Conservation (phyloP, 1,140 invertebrate species). For the Brachionus rotundiformis region DNA sequence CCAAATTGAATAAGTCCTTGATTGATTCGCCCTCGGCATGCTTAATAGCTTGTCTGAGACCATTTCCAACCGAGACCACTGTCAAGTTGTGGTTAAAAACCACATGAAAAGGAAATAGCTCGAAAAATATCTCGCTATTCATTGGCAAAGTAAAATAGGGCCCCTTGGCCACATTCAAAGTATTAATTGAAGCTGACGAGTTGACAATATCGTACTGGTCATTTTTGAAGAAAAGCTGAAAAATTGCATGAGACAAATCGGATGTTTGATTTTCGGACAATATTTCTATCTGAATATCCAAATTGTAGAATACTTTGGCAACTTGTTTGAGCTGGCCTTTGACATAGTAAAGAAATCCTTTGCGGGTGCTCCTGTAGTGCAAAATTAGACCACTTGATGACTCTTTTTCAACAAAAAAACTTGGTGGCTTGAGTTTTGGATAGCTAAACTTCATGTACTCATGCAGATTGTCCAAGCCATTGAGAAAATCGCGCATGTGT, state of each 20-base stretch:
- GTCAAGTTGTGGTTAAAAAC: conserved; percentile 91
- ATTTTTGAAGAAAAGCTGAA: conserved; percentile 91
- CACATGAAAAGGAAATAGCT: conserved; percentile 96
- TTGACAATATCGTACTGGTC: conserved; percentile 67
- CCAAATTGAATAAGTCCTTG: conserved; percentile 84
- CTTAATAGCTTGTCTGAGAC: conserved; percentile 83
- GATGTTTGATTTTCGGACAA: conserved; percentile 80
- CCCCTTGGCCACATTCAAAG: conserved; percentile 73
- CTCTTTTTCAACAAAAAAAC: conserved; percentile 94
- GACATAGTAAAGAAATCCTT: conserved; percentile 90
- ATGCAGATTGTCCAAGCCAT: conserved; percentile 87
- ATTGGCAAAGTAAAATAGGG: conserved; percentile 54
- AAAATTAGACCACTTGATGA: conserved; percentile 80
- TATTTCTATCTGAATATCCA: conserved; percentile 85
- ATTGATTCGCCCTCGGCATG: conserved; percentile 75
- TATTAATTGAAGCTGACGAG: conserved; percentile 49
- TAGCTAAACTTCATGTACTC: conserved; percentile 88
- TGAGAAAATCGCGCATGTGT: conserved; percentile 91
- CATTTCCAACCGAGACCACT: conserved; percentile 79
- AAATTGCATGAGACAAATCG: conserved; percentile 87
- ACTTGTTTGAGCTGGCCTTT: conserved; percentile 84
- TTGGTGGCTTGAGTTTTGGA: conserved; percentile 85
- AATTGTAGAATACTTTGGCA: conserved; percentile 85
- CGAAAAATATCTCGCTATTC: conserved; percentile 80
- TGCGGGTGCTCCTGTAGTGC: conserved; percentile 80